Evolutionary conservation across 2,797 vertebrate genomes (phyloP).

Genomic region (Coccyzus lansbergi): DNA sequence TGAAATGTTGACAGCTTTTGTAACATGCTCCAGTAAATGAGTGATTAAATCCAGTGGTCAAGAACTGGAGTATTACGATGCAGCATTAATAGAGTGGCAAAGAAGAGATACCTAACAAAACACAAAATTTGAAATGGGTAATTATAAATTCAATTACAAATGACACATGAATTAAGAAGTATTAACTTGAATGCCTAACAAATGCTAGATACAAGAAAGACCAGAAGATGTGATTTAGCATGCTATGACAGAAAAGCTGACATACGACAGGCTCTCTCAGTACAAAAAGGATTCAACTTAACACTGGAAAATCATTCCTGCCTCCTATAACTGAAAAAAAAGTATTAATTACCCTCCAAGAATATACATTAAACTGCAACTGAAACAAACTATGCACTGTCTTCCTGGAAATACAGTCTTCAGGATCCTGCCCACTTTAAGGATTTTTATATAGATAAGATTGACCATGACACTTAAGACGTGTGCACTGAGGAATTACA

Average conservation of each 20-base stretch:
- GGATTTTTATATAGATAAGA: not conserved
- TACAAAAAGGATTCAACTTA: not conserved
- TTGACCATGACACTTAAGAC: not conserved
- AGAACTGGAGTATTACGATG: not conserved
- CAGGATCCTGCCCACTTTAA: not conserved
- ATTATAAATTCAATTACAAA: not conserved
- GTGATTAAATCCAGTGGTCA: not conserved
- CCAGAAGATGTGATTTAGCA: not conserved
- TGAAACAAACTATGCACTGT: not conserved
- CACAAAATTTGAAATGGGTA: not conserved
- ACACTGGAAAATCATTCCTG: not conserved
- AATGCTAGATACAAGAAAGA: not conserved
- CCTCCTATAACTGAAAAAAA: not conserved
- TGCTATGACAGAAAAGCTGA: not conserved
- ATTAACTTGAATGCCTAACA: not conserved
- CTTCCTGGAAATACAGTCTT: not conserved
- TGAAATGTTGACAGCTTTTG: not conserved
- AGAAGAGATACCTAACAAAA: not conserved
- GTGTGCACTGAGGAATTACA: not conserved
- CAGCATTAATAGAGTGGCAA: not conserved
- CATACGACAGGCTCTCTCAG: not conserved
- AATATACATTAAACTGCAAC: not conserved
- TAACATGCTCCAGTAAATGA: not conserved
- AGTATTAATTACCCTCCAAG: not conserved
- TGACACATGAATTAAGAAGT: not conserved